A percentile compares a stretch with the other conserved stretches of the same genome.
Evolutionary conservation across 1,140 invertebrate species (phyloP).

Genomic region (Leptopilina clavipes): DNA sequence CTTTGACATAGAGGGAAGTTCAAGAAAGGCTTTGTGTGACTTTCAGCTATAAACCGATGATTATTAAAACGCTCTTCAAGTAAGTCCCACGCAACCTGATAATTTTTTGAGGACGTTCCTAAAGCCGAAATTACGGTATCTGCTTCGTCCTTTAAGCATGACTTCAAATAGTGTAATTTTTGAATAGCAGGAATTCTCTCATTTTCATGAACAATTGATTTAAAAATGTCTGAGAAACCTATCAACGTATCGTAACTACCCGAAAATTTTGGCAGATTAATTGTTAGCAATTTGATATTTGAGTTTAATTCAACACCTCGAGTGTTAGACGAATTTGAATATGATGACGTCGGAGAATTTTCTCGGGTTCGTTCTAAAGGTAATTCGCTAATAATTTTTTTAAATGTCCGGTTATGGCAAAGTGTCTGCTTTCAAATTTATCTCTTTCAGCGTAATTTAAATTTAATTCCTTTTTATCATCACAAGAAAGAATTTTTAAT

Average conservation of each 20-base stretch:
- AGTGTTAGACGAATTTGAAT: not conserved
- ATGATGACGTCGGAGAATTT: not conserved
- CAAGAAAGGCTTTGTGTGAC: not conserved
- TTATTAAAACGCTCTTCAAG: not conserved
- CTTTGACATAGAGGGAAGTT: not conserved
- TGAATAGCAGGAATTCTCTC: not conserved
- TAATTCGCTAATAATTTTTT: not conserved
- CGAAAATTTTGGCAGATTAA: not conserved
- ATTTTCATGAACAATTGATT: constrained; percentile 4
- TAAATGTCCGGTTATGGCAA: too few relatives aligned
- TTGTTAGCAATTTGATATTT: not conserved
- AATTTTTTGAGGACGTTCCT: not conserved
- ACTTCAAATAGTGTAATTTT: constrained; percentile 6
- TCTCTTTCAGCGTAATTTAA: too few relatives aligned
- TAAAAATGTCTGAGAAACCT: constrained; percentile 10
- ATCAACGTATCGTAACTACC: constrained; percentile 1
- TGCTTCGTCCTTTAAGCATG: not conserved
- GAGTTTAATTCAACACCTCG: not conserved
- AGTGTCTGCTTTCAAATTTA: too few relatives aligned
- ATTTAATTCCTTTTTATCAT: too few relatives aligned
- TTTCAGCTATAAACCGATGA: not conserved
- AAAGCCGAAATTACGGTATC: not conserved
- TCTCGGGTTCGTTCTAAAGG: not conserved
- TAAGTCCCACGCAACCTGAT: not conserved
- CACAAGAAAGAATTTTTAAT: too few relatives aligned